Evolutionary conservation across 2,113 vertebrate species (phyloP).

Genomic region (Campylomormyrus tamandua): DNA sequence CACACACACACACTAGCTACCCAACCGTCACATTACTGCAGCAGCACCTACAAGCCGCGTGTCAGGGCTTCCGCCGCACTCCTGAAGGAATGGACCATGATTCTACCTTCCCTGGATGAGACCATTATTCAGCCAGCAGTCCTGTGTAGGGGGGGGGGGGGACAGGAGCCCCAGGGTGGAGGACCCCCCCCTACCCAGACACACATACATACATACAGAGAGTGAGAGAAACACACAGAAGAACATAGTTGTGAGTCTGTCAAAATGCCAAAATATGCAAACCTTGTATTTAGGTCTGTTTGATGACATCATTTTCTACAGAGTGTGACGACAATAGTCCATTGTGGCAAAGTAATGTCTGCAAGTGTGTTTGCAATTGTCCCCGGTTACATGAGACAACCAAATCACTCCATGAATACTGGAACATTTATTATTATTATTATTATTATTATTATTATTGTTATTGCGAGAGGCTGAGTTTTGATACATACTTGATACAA

Average conservation of each 20-base stretch:
- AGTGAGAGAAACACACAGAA: conserved; percentile 9
- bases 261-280: conserved; percentile 71
- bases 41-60: conserved; percentile 42
- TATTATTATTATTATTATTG: conserved; percentile 33
- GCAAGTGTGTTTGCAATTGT: conserved; percentile 38
- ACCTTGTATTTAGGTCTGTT: conserved; percentile 66
- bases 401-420: conserved; percentile 23
- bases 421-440: conserved; percentile 27
- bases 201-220: conserved; percentile 2
- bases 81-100: not conserved
- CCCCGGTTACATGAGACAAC: conserved; percentile 19
- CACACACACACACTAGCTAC: not conserved
- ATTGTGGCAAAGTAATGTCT: conserved; percentile 53
- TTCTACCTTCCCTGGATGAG: not conserved
- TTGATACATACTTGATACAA: conserved; percentile 19
- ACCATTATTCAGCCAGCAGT: not conserved
- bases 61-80: conserved; percentile 59
- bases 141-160: conserved; percentile 17
- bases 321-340: conserved; percentile 52
- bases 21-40: not conserved
- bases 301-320: conserved; percentile 63
- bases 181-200: not conserved
- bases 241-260: conserved; percentile 56
- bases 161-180: conserved; percentile 16
- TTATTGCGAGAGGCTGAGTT: conserved; percentile 17